Conservation (phyloP, 1,140 invertebrate genomes). For the Caerostris extrusa region DNA sequence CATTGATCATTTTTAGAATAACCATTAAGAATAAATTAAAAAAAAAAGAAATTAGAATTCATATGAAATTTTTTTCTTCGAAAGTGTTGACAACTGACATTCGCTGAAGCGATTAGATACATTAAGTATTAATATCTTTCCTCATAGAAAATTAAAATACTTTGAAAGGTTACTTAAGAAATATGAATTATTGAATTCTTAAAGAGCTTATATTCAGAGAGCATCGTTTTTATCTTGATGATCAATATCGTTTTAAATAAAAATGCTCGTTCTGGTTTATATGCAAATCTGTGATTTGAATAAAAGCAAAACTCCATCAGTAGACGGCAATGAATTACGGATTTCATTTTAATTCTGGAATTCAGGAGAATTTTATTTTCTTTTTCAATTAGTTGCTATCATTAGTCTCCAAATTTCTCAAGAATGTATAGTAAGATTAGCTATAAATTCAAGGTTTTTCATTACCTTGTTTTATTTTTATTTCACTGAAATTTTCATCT, state of each 20-base stretch:
- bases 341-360: not conserved
- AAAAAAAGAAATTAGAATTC: not conserved
- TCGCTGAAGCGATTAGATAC: not conserved
- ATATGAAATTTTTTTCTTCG: not conserved
- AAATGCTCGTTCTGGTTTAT: not conserved
- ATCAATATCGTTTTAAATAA: conserved; percentile 2
- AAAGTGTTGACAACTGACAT: not conserved
- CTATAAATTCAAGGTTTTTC: not conserved
- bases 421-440: no score
- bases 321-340: not conserved
- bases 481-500: no score
- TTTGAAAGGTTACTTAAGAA: not conserved
- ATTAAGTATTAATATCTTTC: not conserved
- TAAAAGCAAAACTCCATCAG: not conserved
- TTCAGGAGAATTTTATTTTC: not conserved
- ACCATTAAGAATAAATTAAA: not conserved
- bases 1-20: not conserved
- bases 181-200: not conserved
- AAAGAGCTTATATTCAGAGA: not conserved
- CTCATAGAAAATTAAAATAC: not conserved
- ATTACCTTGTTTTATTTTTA: not conserved
- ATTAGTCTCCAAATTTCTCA: not conserved
- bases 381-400: conserved; percentile 3
- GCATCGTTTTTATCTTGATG: not conserved
- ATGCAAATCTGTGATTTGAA: not conserved